phyloP scores from a whole-genome alignment of 2,888 invertebrate species.

The Eristalis tenax region DNA sequence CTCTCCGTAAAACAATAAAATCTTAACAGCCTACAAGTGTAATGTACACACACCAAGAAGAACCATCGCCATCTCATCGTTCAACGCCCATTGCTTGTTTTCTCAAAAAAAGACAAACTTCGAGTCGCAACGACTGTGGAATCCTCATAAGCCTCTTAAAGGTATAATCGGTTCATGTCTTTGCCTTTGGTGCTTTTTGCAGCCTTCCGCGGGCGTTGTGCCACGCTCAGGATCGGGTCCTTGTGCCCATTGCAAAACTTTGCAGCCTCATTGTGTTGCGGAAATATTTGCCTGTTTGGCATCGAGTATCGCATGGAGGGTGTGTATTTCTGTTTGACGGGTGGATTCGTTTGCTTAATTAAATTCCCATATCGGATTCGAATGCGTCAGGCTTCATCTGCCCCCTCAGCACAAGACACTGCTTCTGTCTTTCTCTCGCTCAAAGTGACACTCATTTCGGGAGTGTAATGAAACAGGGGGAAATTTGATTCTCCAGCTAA shows the following conservation, averaged over 20 bases:
- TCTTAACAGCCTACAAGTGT: constrained; percentile 34
- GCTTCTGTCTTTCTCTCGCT: neutral
- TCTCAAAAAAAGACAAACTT: constrained; percentile 23
- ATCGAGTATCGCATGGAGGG: neutral
- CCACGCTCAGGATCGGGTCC: constrained; percentile 14
- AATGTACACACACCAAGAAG: neutral
- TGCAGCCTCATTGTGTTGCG: constrained; percentile 7
- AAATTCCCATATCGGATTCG: constrained; percentile 48
- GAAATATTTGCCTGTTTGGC: constrained; percentile 35
- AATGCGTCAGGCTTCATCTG: neutral
- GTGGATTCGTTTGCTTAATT: constrained; percentile 55
- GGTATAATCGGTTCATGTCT: constrained; percentile 47
- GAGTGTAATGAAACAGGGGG: neutral
- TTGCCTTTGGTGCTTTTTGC: constrained; percentile 43
- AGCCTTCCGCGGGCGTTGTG: constrained; percentile 28
- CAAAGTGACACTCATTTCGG: neutral
- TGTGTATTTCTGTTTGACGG: neutral
- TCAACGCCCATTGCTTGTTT: neutral
- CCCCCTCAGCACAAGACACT: neutral
- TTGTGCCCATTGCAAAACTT: constrained; percentile 50
- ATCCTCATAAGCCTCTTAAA: constrained; percentile 53
- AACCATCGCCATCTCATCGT: neutral
- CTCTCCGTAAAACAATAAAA: constrained; percentile 41
- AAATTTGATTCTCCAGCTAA: neutral
- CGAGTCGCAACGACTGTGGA: constrained; percentile 7